Conservation (phyloP, 2,113 vertebrate species). For the Tympanuchus pallidicinctus region DNA sequence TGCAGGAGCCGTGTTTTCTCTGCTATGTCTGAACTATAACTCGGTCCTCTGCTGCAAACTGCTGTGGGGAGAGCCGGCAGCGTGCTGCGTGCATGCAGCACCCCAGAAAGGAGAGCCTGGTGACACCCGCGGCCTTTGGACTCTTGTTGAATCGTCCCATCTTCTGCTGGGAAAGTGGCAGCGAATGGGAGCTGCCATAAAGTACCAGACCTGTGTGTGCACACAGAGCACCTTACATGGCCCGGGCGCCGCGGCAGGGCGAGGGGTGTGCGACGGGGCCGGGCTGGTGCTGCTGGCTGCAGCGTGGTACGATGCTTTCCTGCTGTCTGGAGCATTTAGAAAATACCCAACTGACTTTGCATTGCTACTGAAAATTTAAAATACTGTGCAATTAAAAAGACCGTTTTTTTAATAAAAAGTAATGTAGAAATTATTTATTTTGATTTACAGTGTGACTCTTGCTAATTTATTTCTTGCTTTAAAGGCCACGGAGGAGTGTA, state of each 20-base stretch:
- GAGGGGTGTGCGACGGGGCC: not conserved
- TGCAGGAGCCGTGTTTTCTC: not conserved
- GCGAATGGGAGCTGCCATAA: not conserved
- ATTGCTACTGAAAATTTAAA: slow-evolving; percentile 51
- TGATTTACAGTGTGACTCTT: slow-evolving; percentile 52
- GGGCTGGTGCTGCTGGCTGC: not conserved
- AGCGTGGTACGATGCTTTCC: not conserved
- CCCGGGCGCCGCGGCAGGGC: not conserved
- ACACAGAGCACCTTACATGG: slow-evolving; percentile 35
- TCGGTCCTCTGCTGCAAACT: not conserved
- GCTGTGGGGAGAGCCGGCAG: not conserved
- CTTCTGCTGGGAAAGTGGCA: not conserved
- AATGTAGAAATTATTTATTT: slow-evolving; percentile 63
- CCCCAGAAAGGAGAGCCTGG: rapidly evolving
- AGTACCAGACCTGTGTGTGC: not conserved
- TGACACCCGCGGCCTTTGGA: not conserved
- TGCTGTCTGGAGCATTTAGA: slow-evolving; percentile 2
- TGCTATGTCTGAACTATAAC: not conserved
- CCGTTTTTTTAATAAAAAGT: not conserved
- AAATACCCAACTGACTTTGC: slow-evolving; percentile 25
- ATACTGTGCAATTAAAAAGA: slow-evolving; percentile 67
- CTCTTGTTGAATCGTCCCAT: not conserved
- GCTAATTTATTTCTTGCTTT: slow-evolving; percentile 62
- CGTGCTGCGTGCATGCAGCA: rapidly evolving
- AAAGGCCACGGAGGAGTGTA: not conserved